Evolutionary conservation across 2,113 vertebrate genomes (phyloP).

Genomic region (Redunca redunca): DNA sequence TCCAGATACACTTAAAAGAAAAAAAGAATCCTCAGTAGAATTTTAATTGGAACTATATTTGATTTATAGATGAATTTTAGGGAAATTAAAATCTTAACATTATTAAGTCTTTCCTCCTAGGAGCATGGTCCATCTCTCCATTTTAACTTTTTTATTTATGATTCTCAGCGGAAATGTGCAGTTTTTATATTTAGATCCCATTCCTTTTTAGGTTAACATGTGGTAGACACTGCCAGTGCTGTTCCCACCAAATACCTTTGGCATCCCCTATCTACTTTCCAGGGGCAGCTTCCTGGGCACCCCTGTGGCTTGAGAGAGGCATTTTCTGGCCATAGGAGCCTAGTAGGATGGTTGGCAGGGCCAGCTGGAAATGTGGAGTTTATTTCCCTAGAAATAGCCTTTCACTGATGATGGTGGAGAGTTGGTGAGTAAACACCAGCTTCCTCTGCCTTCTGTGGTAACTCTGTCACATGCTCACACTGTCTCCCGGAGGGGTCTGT

Average conservation of each 20-base stretch:
- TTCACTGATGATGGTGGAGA: background rate
- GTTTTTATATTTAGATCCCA: background rate
- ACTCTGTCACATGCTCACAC: background rate
- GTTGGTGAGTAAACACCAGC: background rate
- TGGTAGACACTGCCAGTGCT: background rate
- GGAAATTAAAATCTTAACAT: conserved; percentile 60
- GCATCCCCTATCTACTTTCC: background rate
- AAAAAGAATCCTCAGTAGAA: background rate
- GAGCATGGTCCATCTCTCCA: conserved; percentile 20
- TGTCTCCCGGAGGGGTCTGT: background rate
- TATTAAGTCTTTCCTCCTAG: conserved; percentile 49
- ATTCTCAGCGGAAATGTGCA: conserved; percentile 8
- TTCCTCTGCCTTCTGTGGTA: background rate
- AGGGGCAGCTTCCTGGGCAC: background rate
- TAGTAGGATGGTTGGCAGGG: background rate
- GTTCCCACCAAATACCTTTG: background rate
- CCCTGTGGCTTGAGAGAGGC: too few species aligned
- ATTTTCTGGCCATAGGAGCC: background rate
- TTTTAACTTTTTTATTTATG: conserved; percentile 40
- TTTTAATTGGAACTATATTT: conserved; percentile 54
- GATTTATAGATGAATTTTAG: conserved; percentile 47
- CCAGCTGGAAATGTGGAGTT: background rate
- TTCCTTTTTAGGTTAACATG: background rate
- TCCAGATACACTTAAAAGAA: background rate
- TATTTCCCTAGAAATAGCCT: background rate